These are phyloP conservation scores for Trichogramma evanescens DNA, from an alignment of 2,888 invertebrate genomes.

Conservation along the genomic window DNA sequence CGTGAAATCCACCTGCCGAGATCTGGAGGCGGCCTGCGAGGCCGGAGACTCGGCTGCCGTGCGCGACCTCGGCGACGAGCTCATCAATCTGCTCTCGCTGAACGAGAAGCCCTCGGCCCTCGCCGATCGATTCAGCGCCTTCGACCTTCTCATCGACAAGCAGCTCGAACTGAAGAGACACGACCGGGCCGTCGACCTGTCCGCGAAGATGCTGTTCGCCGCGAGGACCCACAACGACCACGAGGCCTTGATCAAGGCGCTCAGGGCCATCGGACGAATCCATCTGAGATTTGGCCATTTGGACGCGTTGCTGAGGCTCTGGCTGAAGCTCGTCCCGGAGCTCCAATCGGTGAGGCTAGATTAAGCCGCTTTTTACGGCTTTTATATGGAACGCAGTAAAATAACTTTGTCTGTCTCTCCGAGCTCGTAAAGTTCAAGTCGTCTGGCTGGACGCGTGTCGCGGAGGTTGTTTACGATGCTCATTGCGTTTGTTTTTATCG, in stretches of 20 bases:
- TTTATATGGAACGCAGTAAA: neutral
- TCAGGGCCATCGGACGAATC: constrained; percentile 35
- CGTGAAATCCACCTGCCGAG: constrained; percentile 23
- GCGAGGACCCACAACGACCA: constrained; percentile 28
- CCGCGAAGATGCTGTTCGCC: constrained; percentile 29
- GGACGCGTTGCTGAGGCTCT: constrained; percentile 32
- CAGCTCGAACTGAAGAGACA: constrained; percentile 32
- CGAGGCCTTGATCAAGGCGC: constrained; percentile 23
- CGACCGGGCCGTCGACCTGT: constrained; percentile 33
- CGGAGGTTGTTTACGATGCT: neutral
- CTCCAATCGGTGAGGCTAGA: constrained; percentile 1
- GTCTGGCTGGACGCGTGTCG: no score
- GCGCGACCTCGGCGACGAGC: constrained; percentile 27
- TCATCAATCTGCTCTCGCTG: constrained; percentile 25
- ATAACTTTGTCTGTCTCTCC: no score
- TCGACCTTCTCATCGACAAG: neutral
- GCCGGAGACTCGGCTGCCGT: constrained; percentile 26
- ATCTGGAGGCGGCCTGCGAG: constrained; percentile 27
- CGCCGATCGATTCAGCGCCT: neutral
- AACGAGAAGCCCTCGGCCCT: constrained; percentile 20
- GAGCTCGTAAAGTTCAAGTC: no score
- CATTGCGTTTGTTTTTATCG: neutral
- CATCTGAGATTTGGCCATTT: constrained; percentile 37
- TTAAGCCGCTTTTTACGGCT: neutral
- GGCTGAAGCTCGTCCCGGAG: constrained; percentile 28